Evolutionary conservation across 2,113 vertebrate species (phyloP), one percentile per base, ranked within the genome.

Genomic region (Phodopus roborovskii): DNA sequence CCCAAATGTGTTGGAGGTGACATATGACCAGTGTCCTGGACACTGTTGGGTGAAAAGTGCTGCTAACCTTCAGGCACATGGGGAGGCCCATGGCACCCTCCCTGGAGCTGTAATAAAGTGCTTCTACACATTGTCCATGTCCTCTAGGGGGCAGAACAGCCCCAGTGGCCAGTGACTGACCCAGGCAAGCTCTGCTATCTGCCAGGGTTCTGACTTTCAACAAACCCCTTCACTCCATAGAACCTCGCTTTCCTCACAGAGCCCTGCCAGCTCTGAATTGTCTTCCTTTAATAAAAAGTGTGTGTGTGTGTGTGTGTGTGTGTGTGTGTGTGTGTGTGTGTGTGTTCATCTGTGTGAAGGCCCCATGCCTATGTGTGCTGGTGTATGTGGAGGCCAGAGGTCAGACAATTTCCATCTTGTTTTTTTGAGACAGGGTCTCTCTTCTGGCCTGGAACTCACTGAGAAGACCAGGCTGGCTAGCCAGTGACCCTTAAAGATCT

Each of bases 11-110:
- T 30, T 19, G 1, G 58, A 3, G 0, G 0, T 12, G 87, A 28
- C 28, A 5, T 9, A 36, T 56, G 48, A 17, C 3, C 0, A 3
- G 19, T 10, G 0, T 5, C 24, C 81, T 39, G 5, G 1, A 16
- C 26, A 4, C 15, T 22, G 50, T 1, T 17, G 85, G 24, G 45
- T 28, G 28, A 36, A 42, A 7, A 58, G 53, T 3, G 0, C 7
- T 45, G 36, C 39, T 64, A 24, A 39, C 45, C 77, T 91, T 36
- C 5, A 39, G 3, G 20, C 19, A 0, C 68, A 8, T 74, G 26
- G 12, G 24, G 56, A 26, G 24, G 42, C 30, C 36, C 45, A 13
- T 0, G 3, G 33, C 16, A 17, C 1, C 11, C 9, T 83, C n/a
- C 78, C 74, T 79, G 0, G n/a, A 87, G 30, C 36, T 77, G 39